These are phyloP conservation scores for Pandion haliaetus DNA, from an alignment of 2,113 vertebrate genomes.

Conservation along the genomic window DNA sequence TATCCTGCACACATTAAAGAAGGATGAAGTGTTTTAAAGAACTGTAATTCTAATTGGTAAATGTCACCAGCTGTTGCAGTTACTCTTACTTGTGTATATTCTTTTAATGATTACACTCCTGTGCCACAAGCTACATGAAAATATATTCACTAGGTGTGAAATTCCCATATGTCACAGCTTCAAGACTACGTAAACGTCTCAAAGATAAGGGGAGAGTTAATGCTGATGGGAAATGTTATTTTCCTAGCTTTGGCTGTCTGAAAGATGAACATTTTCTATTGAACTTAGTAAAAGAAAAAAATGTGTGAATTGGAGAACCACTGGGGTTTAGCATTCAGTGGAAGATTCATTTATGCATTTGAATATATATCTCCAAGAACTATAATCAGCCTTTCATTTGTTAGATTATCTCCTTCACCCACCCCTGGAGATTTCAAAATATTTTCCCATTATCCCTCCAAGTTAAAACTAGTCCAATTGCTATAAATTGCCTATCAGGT, in stretches of 20 bases:
- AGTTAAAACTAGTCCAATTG: background rate
- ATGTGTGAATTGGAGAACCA: background rate
- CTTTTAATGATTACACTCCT: slow-evolving; percentile 79
- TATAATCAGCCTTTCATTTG: background rate
- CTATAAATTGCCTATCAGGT: background rate
- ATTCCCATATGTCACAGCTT: slow-evolving; percentile 85
- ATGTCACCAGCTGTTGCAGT: slow-evolving; percentile 85
- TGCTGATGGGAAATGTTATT: slow-evolving; percentile 65
- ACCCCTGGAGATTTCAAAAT: background rate
- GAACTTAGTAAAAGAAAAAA: slow-evolving; percentile 37
- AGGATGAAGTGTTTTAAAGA: slow-evolving; percentile 78
- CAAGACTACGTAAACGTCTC: slow-evolving; percentile 78
- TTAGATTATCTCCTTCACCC: background rate
- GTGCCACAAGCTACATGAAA: slow-evolving; percentile 80
- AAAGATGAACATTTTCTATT: slow-evolving; percentile 26
- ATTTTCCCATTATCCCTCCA: background rate
- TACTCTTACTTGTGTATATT: slow-evolving; percentile 79
- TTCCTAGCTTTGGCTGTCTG: slow-evolving; percentile 41
- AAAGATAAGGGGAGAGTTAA: slow-evolving; percentile 65
- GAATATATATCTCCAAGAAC: background rate
- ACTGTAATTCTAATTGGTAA: slow-evolving; percentile 85
- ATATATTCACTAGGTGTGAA: slow-evolving; percentile 85
- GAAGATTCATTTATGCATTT: background rate
- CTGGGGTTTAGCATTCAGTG: background rate
- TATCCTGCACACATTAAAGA: slow-evolving; percentile 71